A percentile compares a stretch with the other conserved stretches of the same genome.
These are phyloP conservation scores for Battus philenor DNA, from an alignment of 1,140 invertebrate genomes.

Conservation along the genomic window DNA sequence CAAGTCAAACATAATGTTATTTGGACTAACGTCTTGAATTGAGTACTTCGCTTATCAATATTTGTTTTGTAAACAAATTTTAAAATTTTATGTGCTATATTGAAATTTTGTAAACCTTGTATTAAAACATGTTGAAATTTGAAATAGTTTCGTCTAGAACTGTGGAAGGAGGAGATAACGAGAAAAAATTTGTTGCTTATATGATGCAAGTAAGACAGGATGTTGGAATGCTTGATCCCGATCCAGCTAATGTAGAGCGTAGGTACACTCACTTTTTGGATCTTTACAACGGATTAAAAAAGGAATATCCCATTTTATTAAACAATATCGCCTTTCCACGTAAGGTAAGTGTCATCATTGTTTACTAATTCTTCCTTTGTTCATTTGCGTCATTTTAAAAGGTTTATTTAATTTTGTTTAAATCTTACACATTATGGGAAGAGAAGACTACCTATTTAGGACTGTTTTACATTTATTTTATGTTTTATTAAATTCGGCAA, in stretches of 20 bases:
- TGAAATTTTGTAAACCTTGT: not conserved
- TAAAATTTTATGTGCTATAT: not conserved
- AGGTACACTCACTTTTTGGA: conserved; percentile 87
- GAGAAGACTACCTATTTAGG: too few species aligned
- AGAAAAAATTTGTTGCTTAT: conserved; percentile 81
- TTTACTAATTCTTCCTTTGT: conserved; percentile 23
- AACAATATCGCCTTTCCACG: conserved; percentile 81
- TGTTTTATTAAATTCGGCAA: too few species aligned
- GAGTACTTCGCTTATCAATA: not conserved
- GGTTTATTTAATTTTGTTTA: too few species aligned
- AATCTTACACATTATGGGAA: too few species aligned
- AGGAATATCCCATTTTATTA: conserved; percentile 78
- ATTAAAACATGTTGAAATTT: conserved; percentile 55
- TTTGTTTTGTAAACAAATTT: not conserved
- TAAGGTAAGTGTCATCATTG: conserved; percentile 74
- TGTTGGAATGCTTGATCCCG: conserved; percentile 67
- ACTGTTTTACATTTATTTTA: too few species aligned
- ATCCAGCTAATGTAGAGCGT: conserved; percentile 81
- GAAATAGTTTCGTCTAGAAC: conserved; percentile 63
- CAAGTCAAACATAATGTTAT: not conserved
- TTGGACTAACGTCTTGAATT: not conserved
- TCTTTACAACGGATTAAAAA: conserved; percentile 80
- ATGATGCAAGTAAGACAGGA: conserved; percentile 78
- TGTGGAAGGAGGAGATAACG: conserved; percentile 63
- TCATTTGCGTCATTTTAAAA: too few species aligned